Evolutionary conservation across 2,888 invertebrate species (phyloP).

Genomic region (Nysson spinosus): DNA sequence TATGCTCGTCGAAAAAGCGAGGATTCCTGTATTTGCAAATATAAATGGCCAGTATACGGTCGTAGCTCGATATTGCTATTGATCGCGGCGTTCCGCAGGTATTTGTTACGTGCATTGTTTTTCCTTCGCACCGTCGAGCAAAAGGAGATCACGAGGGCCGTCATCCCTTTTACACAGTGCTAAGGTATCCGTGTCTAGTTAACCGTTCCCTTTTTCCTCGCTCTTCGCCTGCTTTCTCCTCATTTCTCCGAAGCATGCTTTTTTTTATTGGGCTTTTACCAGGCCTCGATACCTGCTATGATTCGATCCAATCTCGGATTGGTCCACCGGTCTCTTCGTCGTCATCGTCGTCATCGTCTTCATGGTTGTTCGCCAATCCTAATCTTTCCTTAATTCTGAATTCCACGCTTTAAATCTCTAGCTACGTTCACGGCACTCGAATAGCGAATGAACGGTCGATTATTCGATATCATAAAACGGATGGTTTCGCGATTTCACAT

Average conservation of each 20-base stretch:
- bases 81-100: conserved; percentile 57
- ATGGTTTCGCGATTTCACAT: too few species aligned
- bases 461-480: neutral
- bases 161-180: conserved; percentile 56
- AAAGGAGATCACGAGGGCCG: conserved; percentile 63
- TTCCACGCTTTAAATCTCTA: too few species aligned
- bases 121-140: conserved; percentile 70
- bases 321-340: neutral
- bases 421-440: too few species aligned
- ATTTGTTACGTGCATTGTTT: conserved; percentile 64
- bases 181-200: conserved; percentile 55
- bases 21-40: conserved; percentile 19
- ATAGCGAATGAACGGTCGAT: neutral
- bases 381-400: too few species aligned
- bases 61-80: conserved; percentile 53
- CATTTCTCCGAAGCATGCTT: conserved; percentile 33
- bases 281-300: conserved; percentile 13
- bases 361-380: too few species aligned
- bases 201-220: conserved; percentile 50
- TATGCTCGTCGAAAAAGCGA: neutral
- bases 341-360: too few species aligned
- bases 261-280: conserved; percentile 26
- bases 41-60: conserved; percentile 9
- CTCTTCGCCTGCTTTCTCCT: conserved; percentile 45
- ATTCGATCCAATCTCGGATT: neutral